Percentiles rank a stretch among this genome's conserved stretches.
These are phyloP conservation scores for Cancer borealis DNA, from an alignment of 2,888 invertebrate genomes.

Conservation along the genomic window DNA sequence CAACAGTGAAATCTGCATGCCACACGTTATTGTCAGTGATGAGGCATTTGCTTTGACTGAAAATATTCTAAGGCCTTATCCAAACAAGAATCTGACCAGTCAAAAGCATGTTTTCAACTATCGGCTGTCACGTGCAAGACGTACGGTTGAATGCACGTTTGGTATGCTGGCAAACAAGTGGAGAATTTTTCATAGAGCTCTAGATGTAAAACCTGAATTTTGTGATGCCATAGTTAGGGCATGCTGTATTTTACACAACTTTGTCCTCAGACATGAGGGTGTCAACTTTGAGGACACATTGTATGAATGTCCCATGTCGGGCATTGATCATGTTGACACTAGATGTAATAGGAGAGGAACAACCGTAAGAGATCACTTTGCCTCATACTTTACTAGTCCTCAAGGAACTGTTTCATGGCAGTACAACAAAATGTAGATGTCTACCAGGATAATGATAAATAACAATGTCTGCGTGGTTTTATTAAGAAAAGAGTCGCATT, in stretches of 20 bases:
- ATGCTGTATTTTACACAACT: conserved; percentile 62
- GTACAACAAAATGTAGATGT: conserved; percentile 17
- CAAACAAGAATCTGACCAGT: conserved; percentile 53
- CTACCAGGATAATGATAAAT: conserved; percentile 17
- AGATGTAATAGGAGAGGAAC: conserved; percentile 50
- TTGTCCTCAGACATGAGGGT: conserved; percentile 43
- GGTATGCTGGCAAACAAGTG: conserved; percentile 77
- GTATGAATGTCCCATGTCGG: conserved; percentile 51
- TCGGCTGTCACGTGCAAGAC: conserved; percentile 29
- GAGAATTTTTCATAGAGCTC: conserved; percentile 62
- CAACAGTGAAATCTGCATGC: conserved; percentile 50
- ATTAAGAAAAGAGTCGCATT: too few species aligned
- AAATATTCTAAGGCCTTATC: conserved; percentile 47
- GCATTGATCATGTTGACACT: conserved; percentile 53
- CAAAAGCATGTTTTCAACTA: conserved; percentile 45
- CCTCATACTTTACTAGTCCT: conserved; percentile 52
- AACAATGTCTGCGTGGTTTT: background rate
- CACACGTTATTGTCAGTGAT: conserved; percentile 47
- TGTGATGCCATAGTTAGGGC: conserved; percentile 57
- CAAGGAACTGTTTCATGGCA: conserved; percentile 39
- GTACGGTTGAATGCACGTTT: conserved; percentile 68
- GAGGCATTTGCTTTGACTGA: conserved; percentile 51
- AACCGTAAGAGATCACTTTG: conserved; percentile 57
- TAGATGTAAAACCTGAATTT: conserved; percentile 58
- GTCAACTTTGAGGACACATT: conserved; percentile 58